Evolutionary conservation across 2,113 vertebrate species (phyloP), one percentile per base, ranked within the genome.

Genomic region (Pyxicephalus adspersus): DNA sequence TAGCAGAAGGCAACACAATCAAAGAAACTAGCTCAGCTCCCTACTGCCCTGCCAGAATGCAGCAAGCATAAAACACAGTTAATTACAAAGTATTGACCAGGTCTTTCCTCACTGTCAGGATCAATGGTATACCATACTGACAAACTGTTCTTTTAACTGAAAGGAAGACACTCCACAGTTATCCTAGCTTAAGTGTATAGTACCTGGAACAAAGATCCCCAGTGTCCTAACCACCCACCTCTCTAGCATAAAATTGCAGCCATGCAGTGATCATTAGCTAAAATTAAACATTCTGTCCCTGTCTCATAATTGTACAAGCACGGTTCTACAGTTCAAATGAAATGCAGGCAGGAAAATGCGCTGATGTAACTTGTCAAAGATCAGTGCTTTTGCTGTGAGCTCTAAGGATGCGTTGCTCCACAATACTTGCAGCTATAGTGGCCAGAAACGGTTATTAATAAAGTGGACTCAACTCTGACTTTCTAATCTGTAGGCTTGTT

Each of bases 1-100:
- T 64, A 15, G 60, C 74, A 64, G 60, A 51, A 64, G 60, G 26
- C 34, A 50, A 63, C 50, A 66, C 61, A 31, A 64, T 26, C 38
- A 71, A 57, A 57, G 76, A 34, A 29, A 58, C 20, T 17, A 60
- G 22, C 77, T 28, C 25, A 68, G 76, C 11, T 57, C 29, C 52
- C 57, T 67, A 25, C 18, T 60, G 29, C 22, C n/a, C n/a, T 61
- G 77, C 65, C 65, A 80, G 55, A 31, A 51, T 63, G 60, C 64
- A 68, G 64, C 31, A 68, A 68, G 64, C n/a, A 68, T 57, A 15
- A 79, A 79, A 54, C 54, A 61, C 55, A 51, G 66, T 70, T 80
- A 80, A 80, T 80, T 80, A 80, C 54, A 80, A 61, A 60, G 34
- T 80, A 80, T 80, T 61, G 77, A 80, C 70, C 65, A 23, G 77